Conservation (phyloP, 2,113 vertebrate species). For the Odontophorus gujanensis region DNA sequence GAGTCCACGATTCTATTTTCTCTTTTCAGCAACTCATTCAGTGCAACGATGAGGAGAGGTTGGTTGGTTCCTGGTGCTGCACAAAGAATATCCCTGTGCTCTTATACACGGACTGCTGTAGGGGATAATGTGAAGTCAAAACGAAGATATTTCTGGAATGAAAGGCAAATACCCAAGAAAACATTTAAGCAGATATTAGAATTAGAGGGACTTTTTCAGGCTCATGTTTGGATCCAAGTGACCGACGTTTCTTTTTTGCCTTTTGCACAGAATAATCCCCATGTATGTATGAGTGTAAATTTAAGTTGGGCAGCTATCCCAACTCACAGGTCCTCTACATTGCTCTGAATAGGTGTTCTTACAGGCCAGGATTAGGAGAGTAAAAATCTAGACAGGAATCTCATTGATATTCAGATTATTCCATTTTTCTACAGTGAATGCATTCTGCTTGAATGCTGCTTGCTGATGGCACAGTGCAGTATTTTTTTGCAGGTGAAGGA, state of each 20-base stretch:
- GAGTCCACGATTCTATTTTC: not conserved
- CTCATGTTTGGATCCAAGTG: not conserved
- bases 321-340: not conserved
- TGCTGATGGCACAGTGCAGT: fast-evolving
- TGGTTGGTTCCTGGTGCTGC: not conserved
- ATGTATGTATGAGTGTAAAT: not conserved
- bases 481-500: not conserved
- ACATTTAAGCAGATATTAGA: not conserved
- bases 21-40: not conserved
- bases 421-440: not conserved
- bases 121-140: not conserved
- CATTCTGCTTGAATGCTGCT: not conserved
- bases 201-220: not conserved
- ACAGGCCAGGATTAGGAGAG: not conserved
- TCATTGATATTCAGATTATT: not conserved
- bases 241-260: not conserved
- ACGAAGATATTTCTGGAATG: not conserved
- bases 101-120: not conserved
- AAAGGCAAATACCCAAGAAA: not conserved
- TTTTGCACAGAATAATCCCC: not conserved
- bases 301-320: not conserved
- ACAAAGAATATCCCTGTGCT: not conserved
- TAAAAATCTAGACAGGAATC: not conserved
- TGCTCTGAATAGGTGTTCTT: not conserved
- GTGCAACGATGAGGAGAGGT: not conserved